Percentiles rank a stretch among this genome's conserved stretches.
Conservation (phyloP, 2,888 invertebrate species). For the Ryuthela nishihirai region DNA sequence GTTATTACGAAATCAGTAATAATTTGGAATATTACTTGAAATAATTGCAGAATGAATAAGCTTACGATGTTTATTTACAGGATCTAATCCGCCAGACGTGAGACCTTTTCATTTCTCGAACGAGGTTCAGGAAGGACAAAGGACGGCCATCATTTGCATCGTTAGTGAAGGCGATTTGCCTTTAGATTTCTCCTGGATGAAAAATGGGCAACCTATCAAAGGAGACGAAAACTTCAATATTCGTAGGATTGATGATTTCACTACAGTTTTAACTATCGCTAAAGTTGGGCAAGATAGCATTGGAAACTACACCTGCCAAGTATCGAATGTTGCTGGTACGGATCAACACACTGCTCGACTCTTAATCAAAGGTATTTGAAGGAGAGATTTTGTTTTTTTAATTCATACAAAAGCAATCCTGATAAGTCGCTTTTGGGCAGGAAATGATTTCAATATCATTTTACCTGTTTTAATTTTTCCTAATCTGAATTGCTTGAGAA, state of each 20-base stretch:
- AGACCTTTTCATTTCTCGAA: conserved; percentile 12
- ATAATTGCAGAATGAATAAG: too few relatives aligned
- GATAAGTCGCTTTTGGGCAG: too few relatives aligned
- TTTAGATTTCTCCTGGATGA: conserved; percentile 30
- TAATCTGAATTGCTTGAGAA: too few relatives aligned
- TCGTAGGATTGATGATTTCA: not conserved
- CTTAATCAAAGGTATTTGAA: conserved; percentile 2
- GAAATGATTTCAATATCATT: too few relatives aligned
- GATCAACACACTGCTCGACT: conserved; percentile 5
- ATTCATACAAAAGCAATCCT: too few relatives aligned
- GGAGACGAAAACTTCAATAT: not conserved
- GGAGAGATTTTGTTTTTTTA: too few relatives aligned
- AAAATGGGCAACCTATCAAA: conserved; percentile 3
- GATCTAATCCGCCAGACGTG: conserved; percentile 3
- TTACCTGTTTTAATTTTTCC: too few relatives aligned
- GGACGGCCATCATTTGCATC: conserved; percentile 14
- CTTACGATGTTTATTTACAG: conserved; percentile 4
- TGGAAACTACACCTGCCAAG: conserved; percentile 27
- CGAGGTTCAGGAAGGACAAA: not conserved
- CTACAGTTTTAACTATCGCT: conserved; percentile 11
- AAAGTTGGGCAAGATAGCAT: conserved; percentile 17
- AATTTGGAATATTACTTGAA: too few relatives aligned
- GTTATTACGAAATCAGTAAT: too few relatives aligned
- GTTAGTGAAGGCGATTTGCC: conserved; percentile 34
- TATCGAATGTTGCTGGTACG: conserved; percentile 11